A percentile compares a stretch with the other conserved stretches of the same genome.
Evolutionary conservation across 2,888 invertebrate species (phyloP).

Genomic region (Polyploca ridens): DNA sequence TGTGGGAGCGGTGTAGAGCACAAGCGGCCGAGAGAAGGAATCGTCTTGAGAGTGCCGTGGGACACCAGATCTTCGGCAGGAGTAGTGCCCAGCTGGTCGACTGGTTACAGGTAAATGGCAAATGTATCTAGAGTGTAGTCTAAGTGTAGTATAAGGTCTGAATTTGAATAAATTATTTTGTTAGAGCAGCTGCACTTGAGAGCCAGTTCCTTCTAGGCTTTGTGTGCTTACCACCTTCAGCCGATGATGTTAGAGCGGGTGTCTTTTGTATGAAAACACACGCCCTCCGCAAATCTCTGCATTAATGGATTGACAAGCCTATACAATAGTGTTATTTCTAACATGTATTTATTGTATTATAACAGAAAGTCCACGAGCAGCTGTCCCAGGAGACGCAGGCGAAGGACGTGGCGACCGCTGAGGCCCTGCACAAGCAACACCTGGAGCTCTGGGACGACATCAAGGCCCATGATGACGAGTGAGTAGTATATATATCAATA

Average conservation of each 20-base stretch:
- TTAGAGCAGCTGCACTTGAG: no score
- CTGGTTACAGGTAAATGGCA: conserved; percentile 93
- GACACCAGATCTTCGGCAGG: conserved; percentile 96
- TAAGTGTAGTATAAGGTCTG: no score
- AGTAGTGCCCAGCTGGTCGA: conserved; percentile 92
- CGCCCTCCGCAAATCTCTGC: no score
- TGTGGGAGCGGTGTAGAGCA: conserved; percentile 95
- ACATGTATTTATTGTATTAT: not conserved
- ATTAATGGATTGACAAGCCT: no score
- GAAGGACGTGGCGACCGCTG: conserved; percentile 96
- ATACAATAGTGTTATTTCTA: no score
- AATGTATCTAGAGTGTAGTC: no score
- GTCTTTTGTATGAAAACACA: no score
- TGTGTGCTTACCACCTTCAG: no score
- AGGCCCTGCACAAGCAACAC: conserved; percentile 94
- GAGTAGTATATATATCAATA: conserved; percentile 48
- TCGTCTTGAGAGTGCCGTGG: conserved; percentile 96
- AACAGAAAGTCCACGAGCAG: conserved; percentile 88
- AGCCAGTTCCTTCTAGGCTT: no score
- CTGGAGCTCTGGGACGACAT: conserved; percentile 96
- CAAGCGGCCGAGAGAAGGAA: conserved; percentile 93
- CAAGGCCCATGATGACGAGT: conserved; percentile 95
- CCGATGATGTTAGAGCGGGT: no score
- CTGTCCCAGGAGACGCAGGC: conserved; percentile 92
- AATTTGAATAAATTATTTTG: no score